phyloP scores from a whole-genome alignment of 2,113 vertebrate species.

The Burhinus oedicnemus region DNA sequence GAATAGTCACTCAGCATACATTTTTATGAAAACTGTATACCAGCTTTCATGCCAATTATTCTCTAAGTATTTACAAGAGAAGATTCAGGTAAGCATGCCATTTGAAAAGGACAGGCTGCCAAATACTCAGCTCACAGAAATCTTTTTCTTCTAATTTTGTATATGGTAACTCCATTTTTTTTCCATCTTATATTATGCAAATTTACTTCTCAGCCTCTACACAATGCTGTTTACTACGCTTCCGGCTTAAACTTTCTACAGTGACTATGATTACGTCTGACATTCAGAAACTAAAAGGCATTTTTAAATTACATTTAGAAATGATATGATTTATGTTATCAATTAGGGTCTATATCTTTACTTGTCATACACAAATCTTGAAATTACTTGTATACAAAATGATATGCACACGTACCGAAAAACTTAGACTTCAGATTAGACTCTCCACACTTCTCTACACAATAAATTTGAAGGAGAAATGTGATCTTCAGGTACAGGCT shows the following conservation, averaged over 20 bases:
- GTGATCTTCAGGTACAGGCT: background rate
- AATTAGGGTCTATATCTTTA: background rate
- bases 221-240: background rate
- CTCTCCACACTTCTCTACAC: background rate
- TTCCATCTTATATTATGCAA: background rate
- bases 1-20: background rate
- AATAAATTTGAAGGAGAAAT: background rate
- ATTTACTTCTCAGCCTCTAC: background rate
- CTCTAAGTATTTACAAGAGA: background rate
- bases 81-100: background rate
- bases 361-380: background rate
- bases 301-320: background rate
- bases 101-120: background rate
- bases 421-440: background rate
- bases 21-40: background rate
- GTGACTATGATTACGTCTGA: background rate
- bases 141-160: background rate
- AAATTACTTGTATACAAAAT: background rate
- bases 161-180: background rate
- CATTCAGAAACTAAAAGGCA: background rate
- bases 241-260: background rate
- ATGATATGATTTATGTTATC: background rate
- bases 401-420: background rate
- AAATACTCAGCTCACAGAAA: background rate
- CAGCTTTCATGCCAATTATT: background rate